Conservation (phyloP, 2,888 invertebrate species). For the Malachius bipustulatus region DNA sequence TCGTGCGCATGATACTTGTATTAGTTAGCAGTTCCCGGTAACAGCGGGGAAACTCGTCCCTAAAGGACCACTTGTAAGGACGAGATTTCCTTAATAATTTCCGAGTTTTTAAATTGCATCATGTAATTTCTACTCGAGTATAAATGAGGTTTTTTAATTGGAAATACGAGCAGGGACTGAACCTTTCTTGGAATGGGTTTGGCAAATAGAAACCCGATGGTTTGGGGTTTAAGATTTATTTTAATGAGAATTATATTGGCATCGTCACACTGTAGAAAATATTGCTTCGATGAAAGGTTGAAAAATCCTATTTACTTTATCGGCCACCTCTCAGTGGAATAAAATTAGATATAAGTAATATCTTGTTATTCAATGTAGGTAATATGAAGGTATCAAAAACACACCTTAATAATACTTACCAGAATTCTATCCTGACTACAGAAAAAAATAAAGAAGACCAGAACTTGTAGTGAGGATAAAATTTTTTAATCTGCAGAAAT, state of each 20-base stretch:
- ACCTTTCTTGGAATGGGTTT: slow-evolving; percentile 9
- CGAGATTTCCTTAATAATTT: slow-evolving; percentile 25
- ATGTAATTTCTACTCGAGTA: slow-evolving; percentile 37
- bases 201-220: slow-evolving; percentile 4
- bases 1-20: slow-evolving; percentile 39
- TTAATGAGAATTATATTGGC: slow-evolving; percentile 34
- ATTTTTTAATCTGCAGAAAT: too few species aligned
- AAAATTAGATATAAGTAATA: too few species aligned
- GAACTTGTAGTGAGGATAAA: too few species aligned
- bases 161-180: slow-evolving; percentile 34
- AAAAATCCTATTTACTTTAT: too few species aligned
- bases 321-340: too few species aligned
- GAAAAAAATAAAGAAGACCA: too few species aligned
- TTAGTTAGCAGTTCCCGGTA: slow-evolving; percentile 28
- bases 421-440: too few species aligned
- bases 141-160: slow-evolving; percentile 40
- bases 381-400: too few species aligned
- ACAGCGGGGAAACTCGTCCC: slow-evolving; percentile 27
- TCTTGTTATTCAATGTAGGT: too few species aligned
- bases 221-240: slow-evolving; percentile 28
- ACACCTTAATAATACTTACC: too few species aligned
- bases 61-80: slow-evolving; percentile 25
- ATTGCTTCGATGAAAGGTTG: too few species aligned
- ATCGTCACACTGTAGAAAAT: too few species aligned
- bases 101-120: slow-evolving; percentile 36